Evolutionary conservation across 2,113 vertebrate species (phyloP), one percentile per base, ranked within the genome.

Genomic region (Mormoops blainvillei): DNA sequence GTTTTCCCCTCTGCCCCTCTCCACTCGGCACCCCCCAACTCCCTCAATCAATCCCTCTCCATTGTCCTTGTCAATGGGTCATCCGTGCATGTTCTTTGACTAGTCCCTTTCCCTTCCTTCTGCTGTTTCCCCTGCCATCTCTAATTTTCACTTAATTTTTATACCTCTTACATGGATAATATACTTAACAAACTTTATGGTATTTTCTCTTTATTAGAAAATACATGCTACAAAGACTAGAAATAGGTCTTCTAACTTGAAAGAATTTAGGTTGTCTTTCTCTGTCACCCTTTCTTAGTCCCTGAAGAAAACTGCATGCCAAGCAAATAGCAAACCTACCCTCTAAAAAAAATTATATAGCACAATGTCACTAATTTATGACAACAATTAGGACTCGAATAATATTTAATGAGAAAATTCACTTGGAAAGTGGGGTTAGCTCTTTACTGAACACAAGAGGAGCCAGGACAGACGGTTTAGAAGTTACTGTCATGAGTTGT

Each of bases 121-220:
- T 26, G 12, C 58, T 4, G 3, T 61, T 24, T 61, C 10, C 28
- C 61, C 61, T 13, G 5, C 28, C 61, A 85, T 8, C 82, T 16
- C 50, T 87, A 82, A 78, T 88, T 82, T 92, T 81, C 84, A 89
- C 31, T 88, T 76, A 80, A 15, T 56, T 88, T 82, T 95, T 87
- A 74, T 65, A 71, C 11, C 12, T 84, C 85, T 67, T 77, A 74
- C 36, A 89, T 24, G 14, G 33, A 52, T 20, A 90, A 70, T 33
- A 83, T 43, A 74, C 28, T 80, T 50, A 94, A 74, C 80, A 8
- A 65, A 31, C n/a, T 85, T 73, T 77, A 73, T 8, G 54, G n/a
- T 87, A 87, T 92, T 94, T 95, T 91, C 50, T 67, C 16, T 71
- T 91, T 91, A 68, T 50, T 76, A 91, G 54, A 81, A 97, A 93